Base-by-base conservation (phyloP, 2,797 vertebrate genomes). In the Typhlichthys eigenmanni region DNA sequence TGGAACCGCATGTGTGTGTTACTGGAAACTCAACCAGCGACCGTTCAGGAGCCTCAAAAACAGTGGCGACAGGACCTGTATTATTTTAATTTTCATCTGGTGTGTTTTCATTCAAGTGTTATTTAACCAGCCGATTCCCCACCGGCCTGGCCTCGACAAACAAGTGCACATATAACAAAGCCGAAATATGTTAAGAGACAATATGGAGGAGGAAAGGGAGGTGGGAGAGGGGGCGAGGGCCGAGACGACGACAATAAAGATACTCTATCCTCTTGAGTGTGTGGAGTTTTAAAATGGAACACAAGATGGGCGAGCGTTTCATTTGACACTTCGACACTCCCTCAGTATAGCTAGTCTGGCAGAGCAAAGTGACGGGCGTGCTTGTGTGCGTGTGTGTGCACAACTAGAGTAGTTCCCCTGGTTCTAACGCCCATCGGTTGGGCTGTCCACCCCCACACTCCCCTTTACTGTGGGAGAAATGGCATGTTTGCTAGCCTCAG, bases 391-490 rank as follows among this genome's bases (percentile, higher is more conserved):
- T 38, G 34, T 38, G 5, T 38, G 34, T 8, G 34, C 8, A 9
- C 34, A 9, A 38, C 34, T 9, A 38, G 34, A 38, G 5, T 38
- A 9, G 34, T 38, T 9, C 34, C 34, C 8, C 34, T 38, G 34
- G 34, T 38, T 38, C 34, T 38, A 38, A 38, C 34, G 6, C 34
- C 34, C 34, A 38, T 38, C 7, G 34, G 34, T 38, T 38, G 7
- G 8, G 8, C 7, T 47, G 13, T 19, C 24, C 24, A 24, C 52
- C 24, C 52, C 24, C 52, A 53, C 17, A 53, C 51, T 4, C 47
- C 6, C 52, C 34, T 58, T 60, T 87, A 83, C 88, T 87, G 83
- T 80, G 81, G 90, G 86, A 87, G 81, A 87, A 87, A 87, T 92
- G 90, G 86, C 91, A 75, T 66, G 46, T 46, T 72, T 91, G 86